phyloP scores from a whole-genome alignment of 2,888 invertebrate species.

The Unio delphinus region DNA sequence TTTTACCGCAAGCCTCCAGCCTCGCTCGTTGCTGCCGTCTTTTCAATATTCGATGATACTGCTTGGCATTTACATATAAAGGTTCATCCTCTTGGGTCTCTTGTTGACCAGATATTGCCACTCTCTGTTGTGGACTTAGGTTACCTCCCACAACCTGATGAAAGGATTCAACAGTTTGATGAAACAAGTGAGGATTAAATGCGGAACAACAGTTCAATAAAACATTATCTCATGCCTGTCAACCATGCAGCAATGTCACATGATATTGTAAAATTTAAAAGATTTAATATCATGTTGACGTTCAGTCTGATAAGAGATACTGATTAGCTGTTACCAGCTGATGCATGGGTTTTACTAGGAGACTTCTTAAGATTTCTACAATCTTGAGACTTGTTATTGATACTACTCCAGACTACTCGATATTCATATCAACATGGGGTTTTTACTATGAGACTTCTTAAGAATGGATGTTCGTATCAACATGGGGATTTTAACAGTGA shows the following conservation, averaged over 20 bases:
- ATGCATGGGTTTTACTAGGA: not conserved
- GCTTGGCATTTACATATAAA: conserved; percentile 97
- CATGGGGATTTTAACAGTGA: too few species aligned
- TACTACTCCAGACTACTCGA: too few species aligned
- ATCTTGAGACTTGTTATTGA: too few species aligned
- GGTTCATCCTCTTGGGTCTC: conserved; percentile 84
- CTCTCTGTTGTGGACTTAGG: conserved; percentile 11
- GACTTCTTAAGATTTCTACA: too few species aligned
- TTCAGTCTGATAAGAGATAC: not conserved
- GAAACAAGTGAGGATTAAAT: not conserved
- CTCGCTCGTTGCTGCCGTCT: conserved; percentile 94
- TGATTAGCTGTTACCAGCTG: not conserved
- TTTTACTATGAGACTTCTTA: too few species aligned
- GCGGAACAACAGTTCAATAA: too few species aligned
- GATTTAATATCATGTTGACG: too few species aligned
- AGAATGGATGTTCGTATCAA: too few species aligned
- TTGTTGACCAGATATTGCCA: conserved; percentile 18
- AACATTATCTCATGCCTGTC: too few species aligned
- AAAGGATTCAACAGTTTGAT: not conserved
- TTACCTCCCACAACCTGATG: conserved; percentile 29
- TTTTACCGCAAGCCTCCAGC: conserved; percentile 93
- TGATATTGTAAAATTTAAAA: too few species aligned
- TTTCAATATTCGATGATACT: conserved; percentile 96
- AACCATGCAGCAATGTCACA: too few species aligned
- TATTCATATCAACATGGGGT: too few species aligned